Base-by-base conservation (phyloP, 1,140 invertebrate species). In the Drosophila athabasca region DNA sequence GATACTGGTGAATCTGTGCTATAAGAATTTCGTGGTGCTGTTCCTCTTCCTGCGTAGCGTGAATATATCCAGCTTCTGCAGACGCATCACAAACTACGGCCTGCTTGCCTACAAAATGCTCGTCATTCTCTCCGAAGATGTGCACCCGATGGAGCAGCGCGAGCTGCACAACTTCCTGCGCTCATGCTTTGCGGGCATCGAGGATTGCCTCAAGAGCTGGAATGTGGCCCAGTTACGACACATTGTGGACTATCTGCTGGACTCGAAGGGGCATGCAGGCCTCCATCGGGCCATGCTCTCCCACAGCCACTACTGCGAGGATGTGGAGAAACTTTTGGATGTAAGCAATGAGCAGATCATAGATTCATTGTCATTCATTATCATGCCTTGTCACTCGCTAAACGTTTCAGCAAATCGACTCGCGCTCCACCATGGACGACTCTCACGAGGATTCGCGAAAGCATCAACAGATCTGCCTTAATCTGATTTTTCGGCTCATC, bases 1-100 rank as follows among this genome's bases (percentile, higher is more conserved):
- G 0, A 92, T 94, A 22, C 68, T 94, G 7, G 93, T 94, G 13
- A 94, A 94, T 84, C 74, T 94, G 2, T 94, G 93, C 78, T 93
- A 94, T 58, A 94, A 94, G 78, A 94, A 94, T 88, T 90, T 93
- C 48, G 93, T 93, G 8, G 93, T 93, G 3, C 81, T 94, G 6
- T 94, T 94, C 62, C 92, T 92, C 0, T 91, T 94, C 19, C 92
- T 94, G 90, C 92, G 93, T 29, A 91, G 91, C 19, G 92, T 94
- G 0, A 93, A 92, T 61, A 83, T 93, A 31, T 91, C 93, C 51
- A 87, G 80, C 9, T 90, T 89, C 5, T 93, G 91, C 62, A 72
- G 91, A 3, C 91, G 92, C 48, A 93, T 91, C 3, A 89, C 88
- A 39, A 60, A 75, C 44, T 90, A 77, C 53, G 90, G 92, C 61